Evolutionary conservation across 2,888 invertebrate genomes (phyloP).

Genomic region (Automeris io): DNA sequence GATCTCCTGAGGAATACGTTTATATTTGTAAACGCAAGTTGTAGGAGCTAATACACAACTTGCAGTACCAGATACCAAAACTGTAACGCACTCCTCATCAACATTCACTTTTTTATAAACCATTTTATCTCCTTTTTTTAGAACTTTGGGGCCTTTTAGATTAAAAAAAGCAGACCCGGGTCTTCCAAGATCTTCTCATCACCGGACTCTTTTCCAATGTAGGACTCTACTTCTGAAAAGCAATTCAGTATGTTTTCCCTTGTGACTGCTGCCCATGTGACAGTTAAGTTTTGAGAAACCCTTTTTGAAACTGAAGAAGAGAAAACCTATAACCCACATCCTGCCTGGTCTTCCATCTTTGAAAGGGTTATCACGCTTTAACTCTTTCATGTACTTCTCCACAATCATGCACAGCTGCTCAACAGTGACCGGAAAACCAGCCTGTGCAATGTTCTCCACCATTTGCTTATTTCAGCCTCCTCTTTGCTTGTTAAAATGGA

Average conservation of each 20-base stretch:
- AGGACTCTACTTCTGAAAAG: constrained; percentile 5
- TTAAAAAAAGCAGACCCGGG: constrained; percentile 7
- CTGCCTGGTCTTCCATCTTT: constrained; percentile 10
- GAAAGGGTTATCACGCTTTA: constrained; percentile 9
- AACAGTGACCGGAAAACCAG: constrained; percentile 13
- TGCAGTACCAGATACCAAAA: constrained; percentile 13
- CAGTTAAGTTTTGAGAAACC: constrained; percentile 8
- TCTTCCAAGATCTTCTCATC: constrained; percentile 5
- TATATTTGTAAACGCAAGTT: constrained; percentile 11
- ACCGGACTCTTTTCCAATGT: constrained; percentile 2
- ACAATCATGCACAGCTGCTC: constrained; percentile 9
- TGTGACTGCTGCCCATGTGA: constrained; percentile 5
- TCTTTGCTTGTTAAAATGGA: constrained; percentile 15
- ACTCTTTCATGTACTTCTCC: constrained; percentile 7
- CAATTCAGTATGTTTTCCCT: constrained; percentile 8
- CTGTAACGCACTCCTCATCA: constrained; percentile 8
- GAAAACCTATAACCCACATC: constrained; percentile 6
- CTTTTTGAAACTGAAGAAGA: constrained; percentile 4
- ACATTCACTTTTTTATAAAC: constrained; percentile 4
- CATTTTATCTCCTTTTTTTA: constrained; percentile 3
- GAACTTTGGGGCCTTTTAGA: constrained; percentile 4
- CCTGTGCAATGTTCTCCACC: constrained; percentile 12
- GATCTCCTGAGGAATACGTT: constrained; percentile 11
- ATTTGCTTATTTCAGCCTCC: constrained; percentile 11
- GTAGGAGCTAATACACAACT: constrained; percentile 11